Base-by-base conservation (phyloP, 2,113 vertebrate genomes). In the Chamaetylas fuelleborni region DNA sequence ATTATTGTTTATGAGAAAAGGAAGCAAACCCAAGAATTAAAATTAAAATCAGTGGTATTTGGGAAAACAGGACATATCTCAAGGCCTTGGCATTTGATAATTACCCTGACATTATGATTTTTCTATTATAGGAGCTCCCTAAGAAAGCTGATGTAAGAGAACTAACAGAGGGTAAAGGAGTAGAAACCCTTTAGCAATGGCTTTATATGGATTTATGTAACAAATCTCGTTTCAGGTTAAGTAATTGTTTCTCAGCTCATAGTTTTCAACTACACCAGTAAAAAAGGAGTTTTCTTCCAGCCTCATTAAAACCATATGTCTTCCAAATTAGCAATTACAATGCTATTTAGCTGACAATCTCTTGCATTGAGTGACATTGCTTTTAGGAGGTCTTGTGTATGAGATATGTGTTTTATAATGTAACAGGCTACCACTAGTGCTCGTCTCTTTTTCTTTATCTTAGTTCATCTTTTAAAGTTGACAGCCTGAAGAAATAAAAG, bases 161-260 rank as follows among this genome's bases (percentile, higher is more conserved):
- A 86, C 29, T 93, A 92, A 87, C 65, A 81, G 77, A 82, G 88
- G 57, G 45, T 92, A 64, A 90, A 83, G 64, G 76, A 95, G 33
- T 28, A 73, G 71, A 78, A 95, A 90, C 22, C 40, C 22, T 91
- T 95, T 74, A 90, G 73, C 54, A 83, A 57, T 62, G 56, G 42
- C 64, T 92, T 89, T 65, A 17, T 78, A 66, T 36, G 67, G 67
- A 94, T 93, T 91, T 95, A 76, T 78, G 74, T 85, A 96, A 95
- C 42, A 91, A 91, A 91, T 70, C 93, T 96, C 7, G 8, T 94
- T 96, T 91, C 86, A 86, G 71, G 89, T 93, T 81, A 96, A 95
- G 64, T 95, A 95, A 91, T 91, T 95, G 88, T 91, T 97, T 95
- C 80, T 94, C 92, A 96, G 88, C 48, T 97, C 71, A 60, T 82